These are phyloP conservation scores for Fissipunctia ypsillon DNA, from an alignment of 2,888 invertebrate species.

Conservation along the genomic window DNA sequence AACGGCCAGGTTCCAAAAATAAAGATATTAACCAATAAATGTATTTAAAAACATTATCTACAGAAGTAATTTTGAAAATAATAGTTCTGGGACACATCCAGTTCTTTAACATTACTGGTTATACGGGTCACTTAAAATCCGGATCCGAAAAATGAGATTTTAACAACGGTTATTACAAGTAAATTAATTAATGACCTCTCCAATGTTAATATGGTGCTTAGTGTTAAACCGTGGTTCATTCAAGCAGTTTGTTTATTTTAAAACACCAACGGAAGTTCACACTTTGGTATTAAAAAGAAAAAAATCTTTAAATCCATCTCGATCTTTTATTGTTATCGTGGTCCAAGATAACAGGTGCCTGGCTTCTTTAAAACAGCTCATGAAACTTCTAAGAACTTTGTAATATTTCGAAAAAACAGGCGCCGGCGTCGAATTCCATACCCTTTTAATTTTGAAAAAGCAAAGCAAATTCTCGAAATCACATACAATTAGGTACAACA, in stretches of 20 bases:
- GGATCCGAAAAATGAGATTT: slow-evolving; percentile 84
- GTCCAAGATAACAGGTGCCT: not conserved
- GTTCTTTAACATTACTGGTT: slow-evolving; percentile 54
- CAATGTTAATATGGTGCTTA: slow-evolving; percentile 68
- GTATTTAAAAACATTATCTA: too few relatives aligned
- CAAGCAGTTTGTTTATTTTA: slow-evolving; percentile 4
- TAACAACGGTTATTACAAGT: slow-evolving; percentile 86
- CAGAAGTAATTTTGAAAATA: not conserved
- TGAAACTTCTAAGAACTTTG: not conserved
- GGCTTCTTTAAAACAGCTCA: too few relatives aligned
- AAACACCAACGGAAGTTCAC: not conserved
- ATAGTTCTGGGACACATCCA: slow-evolving; percentile 63
- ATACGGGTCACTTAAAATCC: slow-evolving; percentile 76
- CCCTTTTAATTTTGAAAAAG: slow-evolving; percentile 10
- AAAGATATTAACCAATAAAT: too few relatives aligned
- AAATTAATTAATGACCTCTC: slow-evolving; percentile 87
- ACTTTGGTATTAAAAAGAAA: too few relatives aligned
- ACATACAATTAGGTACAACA: slow-evolving; percentile 28
- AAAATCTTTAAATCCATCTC: not conserved
- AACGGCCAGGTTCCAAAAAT: too few relatives aligned
- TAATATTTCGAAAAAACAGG: not conserved
- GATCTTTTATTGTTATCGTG: not conserved
- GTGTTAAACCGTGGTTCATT: slow-evolving; percentile 26
- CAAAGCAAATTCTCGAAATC: slow-evolving; percentile 23
- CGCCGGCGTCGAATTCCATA: slow-evolving; percentile 25